A percentile compares a stretch with the other conserved stretches of the same genome.
Conservation (phyloP, 2,888 invertebrate genomes). For the Diaphora mendica region DNA sequence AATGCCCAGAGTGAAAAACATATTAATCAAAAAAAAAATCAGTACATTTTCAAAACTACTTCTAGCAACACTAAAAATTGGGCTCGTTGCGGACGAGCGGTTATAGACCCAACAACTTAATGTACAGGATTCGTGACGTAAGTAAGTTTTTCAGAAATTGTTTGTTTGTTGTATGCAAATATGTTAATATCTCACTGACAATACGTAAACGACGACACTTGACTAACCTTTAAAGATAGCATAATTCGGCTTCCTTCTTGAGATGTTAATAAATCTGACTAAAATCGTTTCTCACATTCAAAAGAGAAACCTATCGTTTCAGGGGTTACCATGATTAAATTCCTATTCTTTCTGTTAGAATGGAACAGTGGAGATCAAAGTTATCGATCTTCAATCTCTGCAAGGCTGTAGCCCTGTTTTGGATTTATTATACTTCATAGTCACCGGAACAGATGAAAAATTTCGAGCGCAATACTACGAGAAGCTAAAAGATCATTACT, state of each 20-base stretch:
- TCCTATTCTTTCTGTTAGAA: constrained; percentile 46
- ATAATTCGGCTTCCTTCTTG: too few relatives aligned
- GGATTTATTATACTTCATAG: constrained; percentile 68
- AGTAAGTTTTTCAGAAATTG: constrained; percentile 19
- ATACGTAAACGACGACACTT: too few relatives aligned
- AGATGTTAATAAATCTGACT: neutral
- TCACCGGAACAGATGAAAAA: constrained; percentile 62
- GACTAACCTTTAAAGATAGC: too few relatives aligned
- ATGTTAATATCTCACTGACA: too few relatives aligned
- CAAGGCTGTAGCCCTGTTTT: constrained; percentile 55
- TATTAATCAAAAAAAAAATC: too few relatives aligned
- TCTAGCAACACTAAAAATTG: too few relatives aligned
- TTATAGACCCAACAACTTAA: constrained; percentile 53
- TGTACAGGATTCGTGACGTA: constrained; percentile 48
- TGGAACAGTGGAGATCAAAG: constrained; percentile 23
- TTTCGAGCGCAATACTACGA: constrained; percentile 58
- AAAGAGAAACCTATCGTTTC: neutral
- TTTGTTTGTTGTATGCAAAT: neutral
- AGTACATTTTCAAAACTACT: too few relatives aligned
- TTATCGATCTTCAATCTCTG: neutral
- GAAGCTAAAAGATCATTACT: constrained; percentile 5
- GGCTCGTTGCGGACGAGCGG: too few relatives aligned
- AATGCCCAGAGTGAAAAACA: too few relatives aligned
- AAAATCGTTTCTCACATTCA: neutral
- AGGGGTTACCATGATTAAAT: neutral